Conservation (phyloP, 2,797 vertebrate species). For the Xiphophorus birchmanni region DNA sequence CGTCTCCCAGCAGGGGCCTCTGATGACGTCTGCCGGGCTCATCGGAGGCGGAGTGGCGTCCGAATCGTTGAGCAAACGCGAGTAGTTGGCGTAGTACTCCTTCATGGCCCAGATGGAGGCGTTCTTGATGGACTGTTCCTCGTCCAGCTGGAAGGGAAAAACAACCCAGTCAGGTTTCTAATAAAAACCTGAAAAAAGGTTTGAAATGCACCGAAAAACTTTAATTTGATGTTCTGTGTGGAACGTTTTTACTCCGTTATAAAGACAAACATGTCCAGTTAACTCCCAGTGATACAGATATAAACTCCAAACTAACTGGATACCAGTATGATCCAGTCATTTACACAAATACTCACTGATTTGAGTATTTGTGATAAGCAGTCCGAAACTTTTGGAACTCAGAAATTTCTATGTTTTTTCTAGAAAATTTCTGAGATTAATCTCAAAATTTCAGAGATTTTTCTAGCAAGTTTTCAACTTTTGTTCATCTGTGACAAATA, state of each 20-base stretch:
- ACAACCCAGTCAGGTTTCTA: neutral
- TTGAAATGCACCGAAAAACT: neutral
- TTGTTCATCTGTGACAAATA: too few species aligned
- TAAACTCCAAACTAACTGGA: neutral
- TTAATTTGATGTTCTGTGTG: neutral
- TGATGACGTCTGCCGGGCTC: slow-evolving; percentile 88
- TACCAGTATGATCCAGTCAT: neutral
- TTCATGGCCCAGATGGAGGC: slow-evolving; percentile 86
- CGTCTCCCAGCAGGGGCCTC: slow-evolving; percentile 98
- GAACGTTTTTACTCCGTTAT: neutral
- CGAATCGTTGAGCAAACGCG: slow-evolving; percentile 74
- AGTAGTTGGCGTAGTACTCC: slow-evolving; percentile 85
- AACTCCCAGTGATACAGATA: neutral
- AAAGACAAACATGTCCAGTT: neutral
- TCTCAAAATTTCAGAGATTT: too few species aligned
- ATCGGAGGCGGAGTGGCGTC: slow-evolving; percentile 81
- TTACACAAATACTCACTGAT: neutral
- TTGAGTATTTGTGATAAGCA: too few species aligned
- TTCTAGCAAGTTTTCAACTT: too few species aligned
- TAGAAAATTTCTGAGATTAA: too few species aligned
- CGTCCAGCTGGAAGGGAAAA: slow-evolving; percentile 80
- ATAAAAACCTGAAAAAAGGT: neutral
- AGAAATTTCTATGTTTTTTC: too few species aligned
- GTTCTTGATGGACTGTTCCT: slow-evolving; percentile 89
- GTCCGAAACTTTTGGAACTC: too few species aligned